Conservation (phyloP, 1,140 invertebrate genomes). For the Lutraria rhynchaena region DNA sequence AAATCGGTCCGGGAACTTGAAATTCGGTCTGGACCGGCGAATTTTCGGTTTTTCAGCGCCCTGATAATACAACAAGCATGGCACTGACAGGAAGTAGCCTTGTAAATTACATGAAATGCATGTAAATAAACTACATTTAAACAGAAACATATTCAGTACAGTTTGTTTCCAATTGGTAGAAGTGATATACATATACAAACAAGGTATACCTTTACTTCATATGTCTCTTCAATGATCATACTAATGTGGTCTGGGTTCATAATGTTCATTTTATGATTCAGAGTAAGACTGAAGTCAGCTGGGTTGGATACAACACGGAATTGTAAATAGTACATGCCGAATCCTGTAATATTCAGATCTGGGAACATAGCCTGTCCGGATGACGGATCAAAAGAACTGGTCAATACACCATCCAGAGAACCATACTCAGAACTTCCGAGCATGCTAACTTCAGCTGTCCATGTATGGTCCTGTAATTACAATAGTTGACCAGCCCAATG, state of each 20-base stretch:
- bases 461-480: slow-evolving; percentile 52
- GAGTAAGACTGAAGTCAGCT: slow-evolving; percentile 18
- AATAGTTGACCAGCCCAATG: too few relatives aligned
- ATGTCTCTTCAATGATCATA: slow-evolving; percentile 66
- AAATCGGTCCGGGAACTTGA: too few relatives aligned
- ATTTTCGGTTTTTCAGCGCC: too few relatives aligned
- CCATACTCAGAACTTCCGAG: slow-evolving; percentile 22
- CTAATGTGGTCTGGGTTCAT: slow-evolving; percentile 70
- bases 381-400: slow-evolving; percentile 34
- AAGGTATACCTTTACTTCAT: slow-evolving; percentile 29
- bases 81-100: too few relatives aligned
- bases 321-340: slow-evolving; percentile 70
- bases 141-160: too few relatives aligned
- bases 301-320: slow-evolving; percentile 38
- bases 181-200: too few relatives aligned
- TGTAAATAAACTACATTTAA: too few relatives aligned
- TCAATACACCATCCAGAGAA: slow-evolving; percentile 8
- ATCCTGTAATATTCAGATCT: slow-evolving; percentile 65
- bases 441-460: slow-evolving; percentile 26
- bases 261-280: slow-evolving; percentile 60
- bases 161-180: too few relatives aligned
- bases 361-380: slow-evolving; percentile 58
- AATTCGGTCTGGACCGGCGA: too few relatives aligned
- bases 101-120: too few relatives aligned
- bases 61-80: too few relatives aligned